Base-by-base conservation (phyloP, 2,797 vertebrate species). In the Thunnus albacares region DNA sequence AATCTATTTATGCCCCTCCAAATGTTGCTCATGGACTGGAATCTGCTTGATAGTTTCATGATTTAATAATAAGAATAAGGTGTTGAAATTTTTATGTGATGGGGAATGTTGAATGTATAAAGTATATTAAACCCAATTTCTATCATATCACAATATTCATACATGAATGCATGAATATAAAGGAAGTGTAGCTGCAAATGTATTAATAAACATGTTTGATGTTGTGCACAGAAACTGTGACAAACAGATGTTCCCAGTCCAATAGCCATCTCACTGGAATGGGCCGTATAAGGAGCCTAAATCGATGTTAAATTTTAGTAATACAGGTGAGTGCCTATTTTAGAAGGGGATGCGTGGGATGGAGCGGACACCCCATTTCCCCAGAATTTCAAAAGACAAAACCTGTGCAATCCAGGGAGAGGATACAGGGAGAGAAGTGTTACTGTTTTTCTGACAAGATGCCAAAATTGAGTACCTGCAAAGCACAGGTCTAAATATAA, bases 251-350 rank as follows among this genome's bases (percentile, higher is more conserved):
- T 85, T 79, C 61, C 5, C 28, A 66, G 63, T 53, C 67, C 43
- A 33, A 33, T 38, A 63, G 61, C 57, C 26, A 14, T 70, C 26
- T 51, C 14, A 41, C 58, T 35, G 30, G 33, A 85, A 76, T 30
- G 65, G 71, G 45, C 45, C 60, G 71, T 56, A 55, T 26, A 80
- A 67, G 47, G 15, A 63, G 56, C 15, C 52, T 71, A 53, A 78
- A 82, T 75, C 81, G 72, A 82, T 73, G 68, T 53, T 58, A 75
- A 63, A 82, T 81, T 57, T 71, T 17, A 43, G 64, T 38, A 78
- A 66, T 62, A 77, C 55, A 55, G 63, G 47, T 56, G 47, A 69
- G 66, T 38, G 80, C 77, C 79, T 84, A 77, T 87, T 87, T 75
- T 61, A 65, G 61, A 80, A 49, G 30, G 35, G n/a, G 38, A 22